A percentile compares a stretch with the other conserved stretches of the same genome.
phyloP scores from a whole-genome alignment of 2,888 invertebrate species.

The Lamellibrachia columna region DNA sequence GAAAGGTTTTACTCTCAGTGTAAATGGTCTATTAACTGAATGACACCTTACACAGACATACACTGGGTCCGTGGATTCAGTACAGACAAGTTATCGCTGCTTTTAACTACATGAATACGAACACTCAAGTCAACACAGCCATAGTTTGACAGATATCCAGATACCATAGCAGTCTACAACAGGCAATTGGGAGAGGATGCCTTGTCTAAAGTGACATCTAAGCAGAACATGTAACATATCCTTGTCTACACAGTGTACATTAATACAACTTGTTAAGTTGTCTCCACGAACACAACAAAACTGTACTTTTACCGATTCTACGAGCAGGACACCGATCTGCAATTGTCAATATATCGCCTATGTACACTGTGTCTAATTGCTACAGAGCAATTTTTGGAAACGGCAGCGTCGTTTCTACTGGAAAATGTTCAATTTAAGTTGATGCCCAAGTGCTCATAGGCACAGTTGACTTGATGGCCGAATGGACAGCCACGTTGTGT shows the following conservation, averaged over 20 bases:
- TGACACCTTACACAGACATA: neutral
- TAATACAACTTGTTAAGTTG: neutral
- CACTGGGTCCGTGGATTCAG: neutral
- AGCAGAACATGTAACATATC: neutral
- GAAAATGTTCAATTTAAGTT: neutral
- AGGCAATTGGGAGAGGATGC: neutral
- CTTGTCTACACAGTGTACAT: neutral
- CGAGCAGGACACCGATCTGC: neutral
- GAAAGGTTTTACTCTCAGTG: neutral
- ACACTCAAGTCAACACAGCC: neutral
- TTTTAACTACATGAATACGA: neutral
- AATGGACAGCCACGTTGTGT: neutral
- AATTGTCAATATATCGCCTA: neutral
- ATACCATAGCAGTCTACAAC: neutral
- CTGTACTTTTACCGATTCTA: neutral
- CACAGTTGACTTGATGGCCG: neutral
- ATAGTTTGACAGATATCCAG: neutral
- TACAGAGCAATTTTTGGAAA: neutral
- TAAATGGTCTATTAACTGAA: neutral
- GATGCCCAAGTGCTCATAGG: neutral
- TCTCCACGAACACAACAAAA: slow-evolving; percentile 12
- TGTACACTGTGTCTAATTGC: neutral
- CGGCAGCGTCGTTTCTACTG: neutral
- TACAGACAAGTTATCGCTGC: neutral
- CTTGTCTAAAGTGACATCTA: neutral